Base-by-base conservation (phyloP, 2,888 invertebrate species). In the Zelleria hepariella region DNA sequence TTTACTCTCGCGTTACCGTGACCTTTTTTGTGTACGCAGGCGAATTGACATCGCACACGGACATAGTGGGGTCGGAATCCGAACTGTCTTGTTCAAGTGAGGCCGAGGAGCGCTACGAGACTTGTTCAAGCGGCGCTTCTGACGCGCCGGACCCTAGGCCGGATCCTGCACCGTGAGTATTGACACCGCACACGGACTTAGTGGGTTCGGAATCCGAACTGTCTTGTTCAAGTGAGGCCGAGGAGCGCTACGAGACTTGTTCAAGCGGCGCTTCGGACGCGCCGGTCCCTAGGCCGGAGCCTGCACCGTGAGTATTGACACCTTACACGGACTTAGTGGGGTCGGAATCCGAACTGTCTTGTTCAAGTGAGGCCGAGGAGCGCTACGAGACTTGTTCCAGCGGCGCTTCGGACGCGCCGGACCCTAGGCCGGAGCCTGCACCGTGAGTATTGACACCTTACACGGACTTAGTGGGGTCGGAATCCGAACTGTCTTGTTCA, bases 301-400 rank as follows among this genome's bases (percentile, higher is more conserved):
- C n/a, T n/a, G n/a, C n/a, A n/a, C n/a, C n/a, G n/a, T n/a, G n/a
- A n/a, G n/a, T n/a, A n/a, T n/a, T n/a, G n/a, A n/a, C n/a, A n/a
- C n/a, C n/a, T n/a, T n/a, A n/a, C n/a, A n/a, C n/a, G n/a, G n/a
- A n/a, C n/a, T n/a, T n/a, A n/a, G 18, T 53, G 10, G 53, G 84
- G 1, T 86, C 86, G 0, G 86, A 86, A 32, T 86, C 86, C 0
- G 83, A 83, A 32, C 62, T 83, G 59, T 90, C 89, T 21, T 86
- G 86, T 60, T 86, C 90, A 21, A 92, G 92, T 66, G 92, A 93
- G 58, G 93, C 93, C 0, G 94, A 94, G 66, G 97, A 94, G 54
- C 94, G 95, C 58, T 98, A 98, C 80, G 97, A 98, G 82, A 98
- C 98, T 0, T 98, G 98, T 75, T 98, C 98, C 23, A 89, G 88